These are phyloP conservation scores for Megaceryle maxima DNA, from an alignment of 2,113 vertebrate species.

Conservation along the genomic window DNA sequence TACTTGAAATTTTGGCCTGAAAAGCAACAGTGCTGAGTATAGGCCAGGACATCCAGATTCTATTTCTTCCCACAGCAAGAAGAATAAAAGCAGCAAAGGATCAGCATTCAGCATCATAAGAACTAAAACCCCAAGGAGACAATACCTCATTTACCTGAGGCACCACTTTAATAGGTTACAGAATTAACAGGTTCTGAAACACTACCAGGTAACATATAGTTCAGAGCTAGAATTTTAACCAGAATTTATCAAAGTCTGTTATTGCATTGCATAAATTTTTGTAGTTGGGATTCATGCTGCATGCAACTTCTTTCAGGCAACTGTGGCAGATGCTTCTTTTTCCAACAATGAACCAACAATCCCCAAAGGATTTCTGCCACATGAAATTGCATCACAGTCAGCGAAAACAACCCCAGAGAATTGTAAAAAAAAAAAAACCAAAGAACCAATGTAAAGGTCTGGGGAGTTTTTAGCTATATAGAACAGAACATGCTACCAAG, in stretches of 20 bases:
- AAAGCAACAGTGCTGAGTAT: background rate
- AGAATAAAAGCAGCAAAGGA: background rate
- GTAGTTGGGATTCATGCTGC: background rate
- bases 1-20: background rate
- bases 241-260: background rate
- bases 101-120: background rate
- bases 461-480: background rate
- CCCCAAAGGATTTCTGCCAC: background rate
- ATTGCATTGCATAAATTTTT: background rate
- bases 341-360: background rate
- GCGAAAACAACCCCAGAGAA: background rate
- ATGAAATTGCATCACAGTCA: background rate
- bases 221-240: background rate
- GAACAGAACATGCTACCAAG: background rate
- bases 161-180: background rate
- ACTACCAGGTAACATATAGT: accelerated
- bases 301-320: background rate
- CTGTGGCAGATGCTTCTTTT: background rate
- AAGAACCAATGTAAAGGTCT: background rate
- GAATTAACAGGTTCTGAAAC: background rate
- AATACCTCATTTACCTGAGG: background rate
- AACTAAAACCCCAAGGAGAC: background rate
- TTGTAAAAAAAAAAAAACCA: background rate
- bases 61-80: background rate
- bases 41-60: background rate